These are phyloP conservation scores for Darevskia mixta DNA, from an alignment of 2,797 vertebrate genomes.

Conservation along the genomic window DNA sequence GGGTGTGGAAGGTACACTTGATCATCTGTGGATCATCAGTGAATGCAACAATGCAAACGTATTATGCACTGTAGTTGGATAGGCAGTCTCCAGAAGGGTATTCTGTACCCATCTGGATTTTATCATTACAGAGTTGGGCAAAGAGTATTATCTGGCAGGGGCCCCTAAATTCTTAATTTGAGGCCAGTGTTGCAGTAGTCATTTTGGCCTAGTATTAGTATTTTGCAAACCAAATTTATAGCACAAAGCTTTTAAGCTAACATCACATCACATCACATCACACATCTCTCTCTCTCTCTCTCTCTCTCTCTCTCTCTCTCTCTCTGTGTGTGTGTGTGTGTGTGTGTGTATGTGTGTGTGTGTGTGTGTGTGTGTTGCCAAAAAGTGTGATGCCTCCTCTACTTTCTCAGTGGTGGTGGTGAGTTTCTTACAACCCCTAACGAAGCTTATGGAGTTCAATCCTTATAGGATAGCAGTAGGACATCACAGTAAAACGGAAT, in stretches of 20 bases:
- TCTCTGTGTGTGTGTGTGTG: no score
- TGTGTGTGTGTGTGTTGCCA: background rate
- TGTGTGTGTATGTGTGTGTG: background rate
- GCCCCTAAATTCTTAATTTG: background rate
- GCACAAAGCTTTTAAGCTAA: no score
- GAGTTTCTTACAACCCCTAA: background rate
- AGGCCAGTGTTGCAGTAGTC: background rate
- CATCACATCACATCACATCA: no score
- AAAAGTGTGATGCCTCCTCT: background rate
- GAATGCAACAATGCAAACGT: background rate
- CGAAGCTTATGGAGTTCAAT: background rate
- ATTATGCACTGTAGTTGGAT: constrained; percentile 25
- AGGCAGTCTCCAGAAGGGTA: background rate
- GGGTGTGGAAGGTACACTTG: background rate
- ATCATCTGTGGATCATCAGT: constrained; percentile 11
- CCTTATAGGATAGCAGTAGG: background rate
- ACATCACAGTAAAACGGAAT: background rate
- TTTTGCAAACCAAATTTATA: background rate
- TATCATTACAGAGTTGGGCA: background rate
- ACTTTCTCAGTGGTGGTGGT: background rate
- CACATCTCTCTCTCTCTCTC: no score
- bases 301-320: no score
- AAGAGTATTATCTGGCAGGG: background rate
- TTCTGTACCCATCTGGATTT: background rate
- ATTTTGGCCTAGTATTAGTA: background rate